These are phyloP conservation scores for Pteria penguin DNA, from an alignment of 2,888 invertebrate species.

Conservation along the genomic window DNA sequence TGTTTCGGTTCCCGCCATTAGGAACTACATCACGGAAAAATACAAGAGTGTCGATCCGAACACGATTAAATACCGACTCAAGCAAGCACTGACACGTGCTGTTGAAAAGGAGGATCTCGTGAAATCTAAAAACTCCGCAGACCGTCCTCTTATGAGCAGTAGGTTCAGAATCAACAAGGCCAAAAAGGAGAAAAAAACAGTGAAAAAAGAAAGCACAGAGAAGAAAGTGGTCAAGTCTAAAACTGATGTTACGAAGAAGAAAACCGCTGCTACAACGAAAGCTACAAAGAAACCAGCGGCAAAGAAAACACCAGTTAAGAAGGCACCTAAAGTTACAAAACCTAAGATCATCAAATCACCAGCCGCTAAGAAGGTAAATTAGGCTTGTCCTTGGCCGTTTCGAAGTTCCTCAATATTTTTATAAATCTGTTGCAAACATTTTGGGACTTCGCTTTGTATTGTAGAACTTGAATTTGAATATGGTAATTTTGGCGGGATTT, in stretches of 20 bases:
- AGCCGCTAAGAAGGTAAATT: background rate
- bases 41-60: constrained; percentile 48
- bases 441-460: no score
- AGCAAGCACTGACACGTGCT: constrained; percentile 31
- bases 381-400: no score
- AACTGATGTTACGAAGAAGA: constrained; percentile 34
- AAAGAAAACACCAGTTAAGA: constrained; percentile 14
- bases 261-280: background rate
- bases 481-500: no score
- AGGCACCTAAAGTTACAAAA: background rate
- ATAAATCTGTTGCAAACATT: no score
- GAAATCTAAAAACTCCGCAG: constrained; percentile 36
- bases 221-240: constrained; percentile 28
- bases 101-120: constrained; percentile 29
- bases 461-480: no score
- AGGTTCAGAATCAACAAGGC: constrained; percentile 43
- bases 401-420: no score
- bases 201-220: constrained; percentile 31
- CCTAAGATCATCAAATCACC: constrained; percentile 6
- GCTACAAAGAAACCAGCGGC: constrained; percentile 11
- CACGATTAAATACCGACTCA: constrained; percentile 24
- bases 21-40: constrained; percentile 60
- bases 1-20: constrained; percentile 59
- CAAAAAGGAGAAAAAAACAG: constrained; percentile 42
- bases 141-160: constrained; percentile 31